A percentile compares a stretch with the other conserved stretches of the same genome.
These are phyloP conservation scores for Epizoanthus stellaris DNA, from an alignment of 92 coral and sea anemone species.

Conservation along the genomic window DNA sequence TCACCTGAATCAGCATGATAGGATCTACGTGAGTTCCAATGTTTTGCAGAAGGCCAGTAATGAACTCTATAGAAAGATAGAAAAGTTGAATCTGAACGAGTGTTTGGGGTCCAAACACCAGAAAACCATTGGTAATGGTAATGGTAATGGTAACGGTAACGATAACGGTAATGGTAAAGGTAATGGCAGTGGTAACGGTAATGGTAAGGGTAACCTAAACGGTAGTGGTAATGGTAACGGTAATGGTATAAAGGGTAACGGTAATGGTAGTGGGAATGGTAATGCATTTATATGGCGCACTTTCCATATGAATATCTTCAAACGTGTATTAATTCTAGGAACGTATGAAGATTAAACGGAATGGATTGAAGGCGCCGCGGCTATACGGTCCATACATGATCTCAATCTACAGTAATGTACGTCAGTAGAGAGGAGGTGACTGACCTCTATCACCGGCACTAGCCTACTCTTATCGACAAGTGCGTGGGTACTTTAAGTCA, in stretches of 20 bases:
- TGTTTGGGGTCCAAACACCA: too few relatives aligned
- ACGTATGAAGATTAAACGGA: too few relatives aligned
- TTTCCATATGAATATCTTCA: too few relatives aligned
- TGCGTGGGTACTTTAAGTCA: too few relatives aligned
- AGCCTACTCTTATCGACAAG: too few relatives aligned
- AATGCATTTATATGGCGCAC: not conserved
- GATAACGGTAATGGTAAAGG: not conserved
- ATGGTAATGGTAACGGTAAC: not conserved
- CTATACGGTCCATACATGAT: too few relatives aligned
- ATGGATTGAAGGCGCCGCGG: too few relatives aligned
- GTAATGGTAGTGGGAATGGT: not conserved
- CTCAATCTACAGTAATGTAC: not conserved
- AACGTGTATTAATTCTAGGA: too few relatives aligned
- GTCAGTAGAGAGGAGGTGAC: too few relatives aligned
- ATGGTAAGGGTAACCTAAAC: not conserved
- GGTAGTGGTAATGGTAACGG: not conserved
- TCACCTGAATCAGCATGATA: conserved; percentile 91
- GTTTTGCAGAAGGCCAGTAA: conserved; percentile 92
- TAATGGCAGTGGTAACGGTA: not conserved
- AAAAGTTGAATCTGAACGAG: not conserved
- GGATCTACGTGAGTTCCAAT: conserved; percentile 99
- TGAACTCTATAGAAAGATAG: conserved; percentile 70
- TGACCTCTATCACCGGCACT: too few relatives aligned
- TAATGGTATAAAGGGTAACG: not conserved
- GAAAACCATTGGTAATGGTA: not conserved